Evolutionary conservation across 2,888 invertebrate genomes (phyloP).

Genomic region (Halictus ligatus): DNA sequence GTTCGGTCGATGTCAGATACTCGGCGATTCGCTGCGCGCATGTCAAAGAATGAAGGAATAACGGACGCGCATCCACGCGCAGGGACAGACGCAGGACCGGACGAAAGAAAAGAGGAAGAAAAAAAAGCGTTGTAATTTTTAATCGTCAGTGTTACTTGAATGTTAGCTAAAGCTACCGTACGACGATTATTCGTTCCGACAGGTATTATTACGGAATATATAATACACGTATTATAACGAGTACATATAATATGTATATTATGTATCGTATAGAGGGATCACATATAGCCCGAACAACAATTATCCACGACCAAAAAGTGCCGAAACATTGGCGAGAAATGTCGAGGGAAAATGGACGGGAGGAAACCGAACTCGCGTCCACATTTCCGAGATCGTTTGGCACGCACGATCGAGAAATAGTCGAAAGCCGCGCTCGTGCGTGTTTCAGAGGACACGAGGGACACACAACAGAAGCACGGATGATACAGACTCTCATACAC

Average conservation of each 20-base stretch:
- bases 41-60: background rate
- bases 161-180: conserved; percentile 47
- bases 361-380: conserved; percentile 4
- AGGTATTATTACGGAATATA: conserved; percentile 36
- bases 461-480: background rate
- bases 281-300: conserved; percentile 39
- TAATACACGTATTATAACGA: conserved; percentile 53
- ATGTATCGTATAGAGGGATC: conserved; percentile 48
- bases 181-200: conserved; percentile 45
- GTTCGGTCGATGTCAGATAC: conserved; percentile 22
- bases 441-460: conserved; percentile 6
- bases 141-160: conserved; percentile 37
- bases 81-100: conserved; percentile 11
- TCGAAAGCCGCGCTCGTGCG: conserved; percentile 26
- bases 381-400: conserved; percentile 20
- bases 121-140: conserved; percentile 32
- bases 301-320: conserved; percentile 57
- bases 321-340: conserved; percentile 53
- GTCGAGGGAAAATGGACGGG: background rate
- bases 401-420: conserved; percentile 37
- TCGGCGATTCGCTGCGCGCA: conserved; percentile 45
- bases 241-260: conserved; percentile 56
- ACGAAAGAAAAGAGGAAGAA: background rate
- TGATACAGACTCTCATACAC: background rate
- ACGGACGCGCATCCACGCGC: background rate